Evolutionary conservation across 2,113 vertebrate species (phyloP).

Genomic region (Laticauda colubrina): DNA sequence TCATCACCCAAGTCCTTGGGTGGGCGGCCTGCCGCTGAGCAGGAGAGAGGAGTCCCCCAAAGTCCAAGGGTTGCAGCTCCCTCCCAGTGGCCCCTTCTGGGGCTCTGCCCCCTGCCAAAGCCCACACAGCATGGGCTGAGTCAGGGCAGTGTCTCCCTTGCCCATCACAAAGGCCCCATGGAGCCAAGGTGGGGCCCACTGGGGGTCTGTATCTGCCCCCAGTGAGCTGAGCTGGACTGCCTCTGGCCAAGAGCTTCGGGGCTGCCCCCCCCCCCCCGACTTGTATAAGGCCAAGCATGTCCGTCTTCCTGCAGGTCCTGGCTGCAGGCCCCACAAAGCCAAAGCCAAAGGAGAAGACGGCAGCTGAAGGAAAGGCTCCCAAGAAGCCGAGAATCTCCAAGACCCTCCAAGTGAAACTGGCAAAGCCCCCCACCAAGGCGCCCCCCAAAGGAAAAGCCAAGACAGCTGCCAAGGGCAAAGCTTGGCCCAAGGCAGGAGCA

Average conservation of each 20-base stretch:
- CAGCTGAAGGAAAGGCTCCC: neutral
- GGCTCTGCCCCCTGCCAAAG: neutral
- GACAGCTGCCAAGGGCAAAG: neutral
- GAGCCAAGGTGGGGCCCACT: too few species aligned
- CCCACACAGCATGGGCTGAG: neutral
- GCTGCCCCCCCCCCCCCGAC: neutral
- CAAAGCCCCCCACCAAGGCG: neutral
- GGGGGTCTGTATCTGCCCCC: neutral
- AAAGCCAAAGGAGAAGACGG: neutral
- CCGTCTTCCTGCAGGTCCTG: accelerated
- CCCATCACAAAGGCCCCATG: neutral
- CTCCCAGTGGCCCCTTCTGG: neutral
- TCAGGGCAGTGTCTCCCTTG: neutral
- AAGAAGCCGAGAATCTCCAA: neutral
- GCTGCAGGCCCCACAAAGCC: accelerated
- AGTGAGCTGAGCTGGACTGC: neutral
- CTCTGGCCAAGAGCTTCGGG: neutral
- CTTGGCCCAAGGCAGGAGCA: neutral
- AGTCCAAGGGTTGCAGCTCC: neutral
- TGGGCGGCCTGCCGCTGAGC: neutral
- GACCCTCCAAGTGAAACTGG: neutral
- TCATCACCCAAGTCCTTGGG: neutral
- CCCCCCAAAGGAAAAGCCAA: neutral
- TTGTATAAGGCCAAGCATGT: neutral
- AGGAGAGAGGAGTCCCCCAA: neutral